These are phyloP conservation scores for Halocaridina rubra DNA, from an alignment of 2,888 invertebrate species.

Conservation along the genomic window DNA sequence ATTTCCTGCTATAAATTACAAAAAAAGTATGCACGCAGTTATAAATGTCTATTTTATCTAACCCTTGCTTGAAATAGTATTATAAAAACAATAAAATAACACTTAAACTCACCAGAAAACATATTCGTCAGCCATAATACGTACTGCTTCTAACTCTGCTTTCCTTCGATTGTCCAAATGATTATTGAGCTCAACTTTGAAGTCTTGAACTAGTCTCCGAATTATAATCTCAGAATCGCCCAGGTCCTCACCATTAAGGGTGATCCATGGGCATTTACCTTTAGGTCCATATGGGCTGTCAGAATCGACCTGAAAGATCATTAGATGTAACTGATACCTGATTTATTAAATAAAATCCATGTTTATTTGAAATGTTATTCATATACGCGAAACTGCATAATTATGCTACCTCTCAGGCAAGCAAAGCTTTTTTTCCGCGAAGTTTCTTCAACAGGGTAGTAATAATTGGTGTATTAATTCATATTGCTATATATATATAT, in stretches of 20 bases:
- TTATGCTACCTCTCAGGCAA: too few species aligned
- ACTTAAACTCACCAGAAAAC: conserved; percentile 45
- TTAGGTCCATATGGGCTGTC: conserved; percentile 52
- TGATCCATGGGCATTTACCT: conserved; percentile 59
- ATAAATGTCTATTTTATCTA: too few species aligned
- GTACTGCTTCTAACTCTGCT: conserved; percentile 27
- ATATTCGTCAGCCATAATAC: conserved; percentile 54
- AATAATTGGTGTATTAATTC: too few species aligned
- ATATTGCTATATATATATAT: background rate
- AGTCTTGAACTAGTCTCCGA: conserved; percentile 11
- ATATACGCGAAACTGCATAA: too few species aligned
- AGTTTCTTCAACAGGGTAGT: too few species aligned
- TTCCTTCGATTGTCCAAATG: conserved; percentile 4
- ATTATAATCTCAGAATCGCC: conserved; percentile 53
- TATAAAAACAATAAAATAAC: background rate
- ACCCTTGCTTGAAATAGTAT: too few species aligned
- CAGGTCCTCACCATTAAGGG: conserved; percentile 45
- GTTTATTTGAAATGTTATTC: too few species aligned
- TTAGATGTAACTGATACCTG: background rate
- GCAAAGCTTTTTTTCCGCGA: too few species aligned
- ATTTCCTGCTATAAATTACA: background rate
- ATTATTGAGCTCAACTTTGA: conserved; percentile 24
- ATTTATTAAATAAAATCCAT: too few species aligned
- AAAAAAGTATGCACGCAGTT: background rate
- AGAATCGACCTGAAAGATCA: conserved; percentile 41